These are phyloP conservation scores for Alaudala cheleensis DNA, from an alignment of 2,113 vertebrate genomes.

Conservation along the genomic window DNA sequence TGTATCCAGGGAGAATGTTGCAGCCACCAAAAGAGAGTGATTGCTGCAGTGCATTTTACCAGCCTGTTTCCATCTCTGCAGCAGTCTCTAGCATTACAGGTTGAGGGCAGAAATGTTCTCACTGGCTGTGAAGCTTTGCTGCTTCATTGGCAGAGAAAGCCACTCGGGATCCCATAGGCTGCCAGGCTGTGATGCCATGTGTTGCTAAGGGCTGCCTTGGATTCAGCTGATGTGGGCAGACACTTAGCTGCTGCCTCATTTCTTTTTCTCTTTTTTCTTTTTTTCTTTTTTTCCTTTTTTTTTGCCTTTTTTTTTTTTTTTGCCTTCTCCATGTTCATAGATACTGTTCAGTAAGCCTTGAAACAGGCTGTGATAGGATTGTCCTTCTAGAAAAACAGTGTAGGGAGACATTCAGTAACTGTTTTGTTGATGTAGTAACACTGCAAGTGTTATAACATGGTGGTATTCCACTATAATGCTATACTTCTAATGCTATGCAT, in stretches of 20 bases:
- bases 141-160: not conserved
- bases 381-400: not conserved
- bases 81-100: not conserved
- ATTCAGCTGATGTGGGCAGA: not conserved
- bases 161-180: not conserved
- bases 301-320: not conserved
- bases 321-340: not conserved
- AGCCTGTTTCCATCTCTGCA: not conserved
- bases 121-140: not conserved
- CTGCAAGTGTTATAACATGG: not conserved
- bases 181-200: not conserved
- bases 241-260: not conserved
- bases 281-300: not conserved
- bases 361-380: constrained; percentile 22
- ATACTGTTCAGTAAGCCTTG: not conserved
- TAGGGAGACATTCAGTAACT: not conserved
- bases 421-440: not conserved
- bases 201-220: constrained; percentile 29
- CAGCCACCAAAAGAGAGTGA: not conserved
- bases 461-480: not conserved
- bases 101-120: not conserved
- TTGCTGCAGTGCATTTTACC: not conserved
- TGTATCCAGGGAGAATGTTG: not conserved
- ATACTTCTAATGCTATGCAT: rapidly evolving
- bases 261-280: not conserved